A percentile compares a stretch with the other conserved stretches of the same genome.
These are phyloP conservation scores for Nannobrachium achirus DNA, from an alignment of 2,113 vertebrate species.

Conservation along the genomic window DNA sequence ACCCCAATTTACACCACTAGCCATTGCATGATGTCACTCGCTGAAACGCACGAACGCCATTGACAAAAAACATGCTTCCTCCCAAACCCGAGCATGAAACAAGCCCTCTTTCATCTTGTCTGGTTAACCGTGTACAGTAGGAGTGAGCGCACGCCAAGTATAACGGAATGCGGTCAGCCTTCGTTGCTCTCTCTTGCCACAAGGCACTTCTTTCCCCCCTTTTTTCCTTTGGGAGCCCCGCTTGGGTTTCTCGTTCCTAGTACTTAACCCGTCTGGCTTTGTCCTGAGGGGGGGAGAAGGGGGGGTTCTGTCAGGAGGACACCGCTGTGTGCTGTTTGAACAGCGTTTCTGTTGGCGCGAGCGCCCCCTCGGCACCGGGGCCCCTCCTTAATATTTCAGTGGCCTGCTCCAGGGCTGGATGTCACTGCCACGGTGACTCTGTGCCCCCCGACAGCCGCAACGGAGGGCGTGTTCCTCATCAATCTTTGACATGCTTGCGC, in stretches of 20 bases:
- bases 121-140: conserved; percentile 11
- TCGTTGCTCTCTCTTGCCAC: neutral
- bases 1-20: conserved; percentile 36
- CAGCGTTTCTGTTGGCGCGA: conserved; percentile 20
- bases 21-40: conserved; percentile 65
- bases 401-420: conserved; percentile 32
- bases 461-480: conserved; percentile 58
- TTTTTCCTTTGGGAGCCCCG: neutral
- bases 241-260: neutral
- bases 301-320: conserved; percentile 9
- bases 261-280: neutral
- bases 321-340: conserved; percentile 41
- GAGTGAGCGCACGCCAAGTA: neutral
- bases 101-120: conserved; percentile 19
- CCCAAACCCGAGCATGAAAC: conserved; percentile 53
- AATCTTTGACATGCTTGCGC: conserved; percentile 56
- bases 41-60: conserved; percentile 56
- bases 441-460: conserved; percentile 7
- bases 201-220: conserved; percentile 1
- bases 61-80: conserved; percentile 31
- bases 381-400: conserved; percentile 57
- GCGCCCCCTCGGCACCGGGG: conserved; percentile 9
- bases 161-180: neutral
- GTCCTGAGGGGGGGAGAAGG: conserved; percentile 3
- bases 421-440: conserved; percentile 11